Conservation (phyloP, 1,140 invertebrate species). For the Apolygus lucorum region DNA sequence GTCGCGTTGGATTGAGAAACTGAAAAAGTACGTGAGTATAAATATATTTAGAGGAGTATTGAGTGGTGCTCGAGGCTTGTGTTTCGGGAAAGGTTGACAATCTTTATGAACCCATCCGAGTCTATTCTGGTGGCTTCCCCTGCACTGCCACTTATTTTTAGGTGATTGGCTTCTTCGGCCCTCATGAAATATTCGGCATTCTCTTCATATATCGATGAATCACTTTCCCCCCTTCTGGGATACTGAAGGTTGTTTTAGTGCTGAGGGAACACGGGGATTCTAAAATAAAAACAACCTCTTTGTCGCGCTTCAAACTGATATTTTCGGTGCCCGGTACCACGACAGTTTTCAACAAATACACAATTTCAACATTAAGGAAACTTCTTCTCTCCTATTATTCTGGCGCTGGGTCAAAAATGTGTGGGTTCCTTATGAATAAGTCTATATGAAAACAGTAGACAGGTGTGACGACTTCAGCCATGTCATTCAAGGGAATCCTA, state of each 20-base stretch:
- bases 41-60: background rate
- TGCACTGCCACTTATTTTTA: slow-evolving; percentile 13
- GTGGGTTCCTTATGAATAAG: too few relatives aligned
- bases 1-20: background rate
- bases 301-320: background rate
- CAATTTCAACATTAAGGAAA: too few relatives aligned
- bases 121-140: slow-evolving; percentile 5
- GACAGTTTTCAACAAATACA: too few relatives aligned
- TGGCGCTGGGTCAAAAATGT: too few relatives aligned
- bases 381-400: too few relatives aligned
- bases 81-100: slow-evolving; percentile 9
- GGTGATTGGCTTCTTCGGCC: slow-evolving; percentile 8
- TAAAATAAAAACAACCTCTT: background rate
- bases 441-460: too few relatives aligned
- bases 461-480: too few relatives aligned
- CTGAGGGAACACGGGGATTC: background rate
- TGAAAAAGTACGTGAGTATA: background rate
- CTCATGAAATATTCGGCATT: slow-evolving; percentile 13
- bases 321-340: background rate
- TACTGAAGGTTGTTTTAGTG: background rate
- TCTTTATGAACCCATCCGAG: slow-evolving; percentile 4
- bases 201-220: slow-evolving; percentile 13
- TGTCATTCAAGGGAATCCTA: too few relatives aligned
- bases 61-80: background rate
- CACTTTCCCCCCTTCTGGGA: background rate